Evolutionary conservation across 2,113 vertebrate species (phyloP).

Genomic region (Desmodus rotundus): DNA sequence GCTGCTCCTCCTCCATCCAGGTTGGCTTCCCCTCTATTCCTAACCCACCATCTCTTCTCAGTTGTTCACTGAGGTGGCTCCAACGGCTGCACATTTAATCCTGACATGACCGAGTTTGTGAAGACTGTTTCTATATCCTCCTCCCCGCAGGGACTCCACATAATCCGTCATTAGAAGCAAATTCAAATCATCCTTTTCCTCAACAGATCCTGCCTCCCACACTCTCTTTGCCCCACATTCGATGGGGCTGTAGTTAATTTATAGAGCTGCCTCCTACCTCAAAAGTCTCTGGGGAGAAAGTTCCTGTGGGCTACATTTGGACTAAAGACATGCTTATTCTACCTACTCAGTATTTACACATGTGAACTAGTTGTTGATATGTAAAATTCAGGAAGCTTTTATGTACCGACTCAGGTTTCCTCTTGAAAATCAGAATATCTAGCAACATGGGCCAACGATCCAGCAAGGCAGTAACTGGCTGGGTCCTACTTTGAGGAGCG

Average conservation of each 20-base stretch:
- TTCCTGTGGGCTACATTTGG: neutral
- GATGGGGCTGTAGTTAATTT: neutral
- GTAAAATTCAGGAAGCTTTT: neutral
- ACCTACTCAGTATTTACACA: neutral
- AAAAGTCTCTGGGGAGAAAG: neutral
- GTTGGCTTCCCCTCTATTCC: too few relatives aligned
- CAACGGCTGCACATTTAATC: neutral
- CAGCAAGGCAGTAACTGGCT: neutral
- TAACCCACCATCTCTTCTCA: neutral
- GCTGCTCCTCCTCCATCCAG: neutral
- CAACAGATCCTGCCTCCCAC: neutral
- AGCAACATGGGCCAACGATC: neutral
- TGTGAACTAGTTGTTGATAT: neutral
- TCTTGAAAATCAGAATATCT: neutral
- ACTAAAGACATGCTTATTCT: neutral
- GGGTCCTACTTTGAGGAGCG: neutral
- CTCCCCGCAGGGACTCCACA: neutral
- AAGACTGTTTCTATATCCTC: neutral
- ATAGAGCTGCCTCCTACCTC: neutral
- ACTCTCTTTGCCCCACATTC: neutral
- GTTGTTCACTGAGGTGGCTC: neutral
- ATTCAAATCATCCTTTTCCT: neutral
- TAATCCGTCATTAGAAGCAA: neutral
- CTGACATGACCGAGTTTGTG: neutral
- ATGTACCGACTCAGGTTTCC: neutral